Percentiles rank a stretch among this genome's conserved stretches.
Evolutionary conservation across 2,888 invertebrate genomes (phyloP).

Genomic region (Himalopsyche japonica): DNA sequence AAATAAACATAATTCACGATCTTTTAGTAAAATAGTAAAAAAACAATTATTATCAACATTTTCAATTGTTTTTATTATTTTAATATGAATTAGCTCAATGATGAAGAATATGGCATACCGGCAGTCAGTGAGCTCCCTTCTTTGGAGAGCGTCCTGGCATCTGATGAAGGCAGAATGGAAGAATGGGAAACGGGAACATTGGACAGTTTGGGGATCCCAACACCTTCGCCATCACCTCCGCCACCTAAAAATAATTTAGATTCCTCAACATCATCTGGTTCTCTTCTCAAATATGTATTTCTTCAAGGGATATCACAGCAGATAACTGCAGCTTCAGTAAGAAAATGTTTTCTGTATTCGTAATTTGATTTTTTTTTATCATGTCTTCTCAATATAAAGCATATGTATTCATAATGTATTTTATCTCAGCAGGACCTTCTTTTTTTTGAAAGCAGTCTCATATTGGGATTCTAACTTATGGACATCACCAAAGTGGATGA

Average conservation of each 20-base stretch:
- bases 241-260: conserved; percentile 48
- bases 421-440: too few species aligned
- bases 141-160: conserved; percentile 78
- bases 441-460: too few species aligned
- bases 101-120: conserved; percentile 79
- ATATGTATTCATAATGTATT: too few species aligned
- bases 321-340: conserved; percentile 81
- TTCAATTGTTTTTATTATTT: too few species aligned
- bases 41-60: too few species aligned
- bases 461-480: too few species aligned
- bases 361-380: background rate
- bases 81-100: conserved; percentile 65
- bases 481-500: too few species aligned
- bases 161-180: conserved; percentile 55
- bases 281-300: conserved; percentile 76
- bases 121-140: conserved; percentile 75
- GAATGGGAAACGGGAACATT: conserved; percentile 15
- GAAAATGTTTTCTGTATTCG: background rate
- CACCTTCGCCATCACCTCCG: conserved; percentile 50
- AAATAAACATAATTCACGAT: too few species aligned
- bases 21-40: too few species aligned
- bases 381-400: background rate
- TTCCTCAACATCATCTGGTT: conserved; percentile 56
- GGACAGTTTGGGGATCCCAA: conserved; percentile 43
- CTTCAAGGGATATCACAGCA: conserved; percentile 90